Evolutionary conservation across 2,888 invertebrate genomes (phyloP).

Genomic region (Orthosia gothica): DNA sequence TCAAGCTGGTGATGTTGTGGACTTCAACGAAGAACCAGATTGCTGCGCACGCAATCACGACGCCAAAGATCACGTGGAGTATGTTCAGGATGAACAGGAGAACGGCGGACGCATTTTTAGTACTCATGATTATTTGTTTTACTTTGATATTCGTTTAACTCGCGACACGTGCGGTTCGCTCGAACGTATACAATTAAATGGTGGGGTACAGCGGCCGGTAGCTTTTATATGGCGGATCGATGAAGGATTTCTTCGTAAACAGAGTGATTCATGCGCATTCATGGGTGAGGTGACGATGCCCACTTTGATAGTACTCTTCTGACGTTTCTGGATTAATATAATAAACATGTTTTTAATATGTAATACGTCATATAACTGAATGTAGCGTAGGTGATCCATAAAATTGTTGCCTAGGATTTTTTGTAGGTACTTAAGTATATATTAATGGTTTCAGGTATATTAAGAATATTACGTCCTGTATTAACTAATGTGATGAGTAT

Average conservation of each 20-base stretch:
- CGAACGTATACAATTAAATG: constrained; percentile 78
- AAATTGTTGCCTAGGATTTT: constrained; percentile 1
- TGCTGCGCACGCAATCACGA: constrained; percentile 78
- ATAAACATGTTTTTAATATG: constrained; percentile 49
- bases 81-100: constrained; percentile 79
- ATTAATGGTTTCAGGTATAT: constrained; percentile 1
- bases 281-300: constrained; percentile 40
- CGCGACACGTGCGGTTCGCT: constrained; percentile 57
- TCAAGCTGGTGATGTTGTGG: constrained; percentile 77
- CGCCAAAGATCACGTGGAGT: constrained; percentile 77
- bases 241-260: constrained; percentile 60
- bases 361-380: constrained; percentile 36
- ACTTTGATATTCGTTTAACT: constrained; percentile 35
- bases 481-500: constrained; percentile 25
- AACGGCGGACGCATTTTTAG: constrained; percentile 68
- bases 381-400: not conserved
- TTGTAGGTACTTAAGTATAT: constrained; percentile 10
- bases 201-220: constrained; percentile 69
- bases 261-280: constrained; percentile 55
- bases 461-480: not conserved
- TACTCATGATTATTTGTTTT: constrained; percentile 67
- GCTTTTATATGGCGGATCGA: constrained; percentile 74
- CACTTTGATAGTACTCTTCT: constrained; percentile 34
- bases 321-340: constrained; percentile 28
- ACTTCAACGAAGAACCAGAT: constrained; percentile 86